Conservation (phyloP, 2,888 invertebrate genomes). For the Rhimphoctona megacephalus region DNA sequence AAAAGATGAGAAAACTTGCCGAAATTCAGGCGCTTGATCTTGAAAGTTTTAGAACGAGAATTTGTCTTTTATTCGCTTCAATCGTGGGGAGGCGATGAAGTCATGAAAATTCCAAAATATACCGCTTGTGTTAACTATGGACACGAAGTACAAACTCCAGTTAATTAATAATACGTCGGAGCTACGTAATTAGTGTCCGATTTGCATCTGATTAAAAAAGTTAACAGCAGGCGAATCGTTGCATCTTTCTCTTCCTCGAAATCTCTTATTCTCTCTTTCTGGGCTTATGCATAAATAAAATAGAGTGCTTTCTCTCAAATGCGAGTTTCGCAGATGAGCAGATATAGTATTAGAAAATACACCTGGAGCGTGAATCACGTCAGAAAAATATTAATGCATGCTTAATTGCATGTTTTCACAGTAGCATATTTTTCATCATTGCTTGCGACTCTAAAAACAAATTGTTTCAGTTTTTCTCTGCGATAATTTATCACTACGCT, state of each 20-base stretch:
- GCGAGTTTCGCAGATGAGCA: conserved; percentile 46
- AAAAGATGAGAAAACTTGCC: neutral
- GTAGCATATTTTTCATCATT: conserved; percentile 27
- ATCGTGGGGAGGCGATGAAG: conserved; percentile 12
- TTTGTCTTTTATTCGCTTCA: conserved; percentile 15
- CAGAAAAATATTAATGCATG: conserved; percentile 37
- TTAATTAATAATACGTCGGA: conserved; percentile 79
- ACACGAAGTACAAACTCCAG: conserved; percentile 51
- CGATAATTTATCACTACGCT: neutral
- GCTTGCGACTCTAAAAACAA: neutral
- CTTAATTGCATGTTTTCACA: conserved; percentile 51
- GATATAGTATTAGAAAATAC: conserved; percentile 28
- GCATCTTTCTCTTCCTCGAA: conserved; percentile 34
- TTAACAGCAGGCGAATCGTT: conserved; percentile 69
- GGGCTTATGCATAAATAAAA: conserved; percentile 33
- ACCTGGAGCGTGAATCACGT: conserved; percentile 45
- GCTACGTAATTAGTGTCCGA: conserved; percentile 78
- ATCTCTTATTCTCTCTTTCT: neutral
- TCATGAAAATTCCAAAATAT: conserved; percentile 58
- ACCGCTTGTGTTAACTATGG: conserved; percentile 11
- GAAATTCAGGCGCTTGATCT: neutral
- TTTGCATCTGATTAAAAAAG: conserved; percentile 81
- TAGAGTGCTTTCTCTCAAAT: conserved; percentile 62
- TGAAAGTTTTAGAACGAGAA: conserved; percentile 37
- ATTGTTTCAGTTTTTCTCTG: conserved; percentile 14